These are phyloP conservation scores for Nanger granti DNA, from an alignment of 2,113 vertebrate species.

Conservation along the genomic window DNA sequence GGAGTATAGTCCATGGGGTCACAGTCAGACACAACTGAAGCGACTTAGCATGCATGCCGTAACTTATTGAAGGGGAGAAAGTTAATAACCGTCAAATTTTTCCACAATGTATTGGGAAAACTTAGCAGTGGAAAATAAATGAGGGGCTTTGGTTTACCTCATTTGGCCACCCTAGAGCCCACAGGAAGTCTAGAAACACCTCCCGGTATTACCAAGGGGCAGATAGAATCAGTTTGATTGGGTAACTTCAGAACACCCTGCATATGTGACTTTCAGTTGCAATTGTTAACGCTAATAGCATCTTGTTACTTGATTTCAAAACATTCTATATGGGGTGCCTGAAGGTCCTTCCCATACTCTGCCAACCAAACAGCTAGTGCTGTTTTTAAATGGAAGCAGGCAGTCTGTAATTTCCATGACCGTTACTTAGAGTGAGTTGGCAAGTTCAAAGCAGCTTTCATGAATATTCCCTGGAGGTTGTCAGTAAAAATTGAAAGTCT, in stretches of 20 bases:
- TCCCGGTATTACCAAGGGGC: neutral
- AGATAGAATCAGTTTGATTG: neutral
- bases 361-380: neutral
- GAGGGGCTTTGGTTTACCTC: neutral
- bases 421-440: conserved; percentile 39
- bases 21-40: neutral
- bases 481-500: neutral
- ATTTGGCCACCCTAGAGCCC: neutral
- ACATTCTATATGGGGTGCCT: neutral
- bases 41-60: neutral
- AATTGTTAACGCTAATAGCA: neutral
- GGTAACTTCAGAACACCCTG: neutral
- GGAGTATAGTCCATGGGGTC: neutral
- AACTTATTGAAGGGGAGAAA: neutral
- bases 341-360: neutral
- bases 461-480: neutral
- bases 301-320: neutral
- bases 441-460: conserved; percentile 45
- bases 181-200: neutral
- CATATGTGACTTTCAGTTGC: neutral
- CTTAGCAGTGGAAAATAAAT: conserved; percentile 26
- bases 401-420: conserved; percentile 25
- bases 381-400: neutral
- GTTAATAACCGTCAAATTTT: neutral
- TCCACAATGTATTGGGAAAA: neutral